Conservation (phyloP, 2,888 invertebrate species). For the Pharmacophagus antenor region DNA sequence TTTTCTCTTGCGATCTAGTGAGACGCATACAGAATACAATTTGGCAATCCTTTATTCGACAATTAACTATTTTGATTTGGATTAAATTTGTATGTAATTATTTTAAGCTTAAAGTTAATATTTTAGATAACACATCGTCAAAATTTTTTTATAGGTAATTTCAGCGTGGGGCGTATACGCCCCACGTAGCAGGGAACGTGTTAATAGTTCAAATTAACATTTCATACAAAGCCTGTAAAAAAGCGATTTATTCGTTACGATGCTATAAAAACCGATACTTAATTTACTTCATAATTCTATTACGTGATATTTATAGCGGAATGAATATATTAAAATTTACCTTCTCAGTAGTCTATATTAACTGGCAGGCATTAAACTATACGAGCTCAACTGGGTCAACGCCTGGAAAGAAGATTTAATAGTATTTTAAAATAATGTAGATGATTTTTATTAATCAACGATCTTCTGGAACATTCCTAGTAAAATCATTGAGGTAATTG, state of each 20-base stretch:
- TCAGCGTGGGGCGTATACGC: too few relatives aligned
- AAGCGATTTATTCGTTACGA: slow-evolving; percentile 20
- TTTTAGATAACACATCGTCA: too few relatives aligned
- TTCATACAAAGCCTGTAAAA: not conserved
- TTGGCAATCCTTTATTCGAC: too few relatives aligned
- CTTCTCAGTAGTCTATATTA: slow-evolving; percentile 16
- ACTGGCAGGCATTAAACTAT: slow-evolving; percentile 16
- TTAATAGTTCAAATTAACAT: not conserved
- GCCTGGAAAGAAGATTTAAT: slow-evolving; percentile 24
- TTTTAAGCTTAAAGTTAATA: too few relatives aligned
- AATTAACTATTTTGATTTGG: too few relatives aligned
- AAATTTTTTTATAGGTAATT: too few relatives aligned
- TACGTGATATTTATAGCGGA: slow-evolving; percentile 10
- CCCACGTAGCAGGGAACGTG: too few relatives aligned
- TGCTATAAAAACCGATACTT: slow-evolving; percentile 8
- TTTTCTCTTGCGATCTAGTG: too few relatives aligned
- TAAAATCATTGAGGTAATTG: not conserved
- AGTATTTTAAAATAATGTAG: slow-evolving; percentile 8
- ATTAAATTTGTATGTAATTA: too few relatives aligned
- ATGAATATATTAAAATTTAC: slow-evolving; percentile 10
- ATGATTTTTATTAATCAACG: too few relatives aligned
- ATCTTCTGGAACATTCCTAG: not conserved
- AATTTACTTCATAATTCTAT: slow-evolving; percentile 7
- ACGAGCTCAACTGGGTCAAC: not conserved
- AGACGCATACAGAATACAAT: too few relatives aligned